Evolutionary conservation across 2,113 vertebrate species (phyloP), one percentile per base, ranked within the genome.

Genomic region (Heteronetta atricapilla): DNA sequence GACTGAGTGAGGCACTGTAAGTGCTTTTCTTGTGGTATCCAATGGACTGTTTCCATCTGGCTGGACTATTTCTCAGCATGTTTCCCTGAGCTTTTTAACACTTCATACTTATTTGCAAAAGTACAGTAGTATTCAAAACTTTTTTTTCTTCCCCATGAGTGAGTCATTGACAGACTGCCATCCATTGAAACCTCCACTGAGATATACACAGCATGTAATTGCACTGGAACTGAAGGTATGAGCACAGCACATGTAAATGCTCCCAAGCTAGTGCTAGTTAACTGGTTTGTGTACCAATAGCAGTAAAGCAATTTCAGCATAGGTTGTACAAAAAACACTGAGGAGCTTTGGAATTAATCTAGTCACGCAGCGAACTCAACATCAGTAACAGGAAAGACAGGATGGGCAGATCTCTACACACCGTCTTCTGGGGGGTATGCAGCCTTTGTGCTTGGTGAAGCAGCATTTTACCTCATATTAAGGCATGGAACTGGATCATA

Each of bases 331-430:
- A 89, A 84, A 70, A 22, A 3, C 60, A 55, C 38, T 1, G 8
- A 78, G 62, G 40, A 68, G 38, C 66, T 86, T 69, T 50, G 56
- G 34, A 78, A 63, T 40, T 31, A 19, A 53, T 10, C 34, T 62
- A 34, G 48, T 28, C 11, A 7, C 3, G 33, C 20, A 66, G 58
- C 19, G 29, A 40, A 50, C 44, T 63, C 0, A 0, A 0, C 8
- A 23, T 3, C 56, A 25, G 7, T 0, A 1, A 52, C 6, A 25
- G 16, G 42, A 58, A 53, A 55, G 33, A 33, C 44, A 48, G 44
- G 48, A 56, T 0, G 0, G 10, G 22, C 44, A 73, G 23, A 86
- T 15, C 52, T 21, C n/a, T 21, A 26, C 25, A 13, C 11, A 22
- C 10, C 17, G 4, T 0, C 0, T 13, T 73, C 29, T 66, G 83